A percentile compares a stretch with the other conserved stretches of the same genome.
phyloP scores from a whole-genome alignment of 2,113 vertebrate species.

The Aptenodytes patagonicus region DNA sequence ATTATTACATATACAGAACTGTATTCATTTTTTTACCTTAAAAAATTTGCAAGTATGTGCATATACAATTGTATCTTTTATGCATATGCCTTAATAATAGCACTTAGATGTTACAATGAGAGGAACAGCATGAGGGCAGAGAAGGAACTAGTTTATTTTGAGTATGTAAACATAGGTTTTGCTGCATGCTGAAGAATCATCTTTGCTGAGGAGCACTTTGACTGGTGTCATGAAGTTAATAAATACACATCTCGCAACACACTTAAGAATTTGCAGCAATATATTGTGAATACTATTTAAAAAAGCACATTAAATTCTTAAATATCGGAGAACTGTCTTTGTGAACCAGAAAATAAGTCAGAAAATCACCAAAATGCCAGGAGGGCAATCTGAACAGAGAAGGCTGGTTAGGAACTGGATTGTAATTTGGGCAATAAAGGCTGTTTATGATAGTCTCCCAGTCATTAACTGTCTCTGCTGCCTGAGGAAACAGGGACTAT shows the following conservation, averaged over 20 bases:
- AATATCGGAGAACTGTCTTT: background rate
- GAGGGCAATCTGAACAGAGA: slow-evolving; percentile 5
- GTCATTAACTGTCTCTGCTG: slow-evolving; percentile 60
- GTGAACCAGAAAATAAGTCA: background rate
- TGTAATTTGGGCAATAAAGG: slow-evolving; percentile 72
- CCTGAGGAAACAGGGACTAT: slow-evolving; percentile 64
- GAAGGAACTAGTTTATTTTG: background rate
- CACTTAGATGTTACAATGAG: background rate
- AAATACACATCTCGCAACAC: background rate
- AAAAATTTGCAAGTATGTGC: background rate
- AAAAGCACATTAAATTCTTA: background rate
- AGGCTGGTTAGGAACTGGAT: slow-evolving; percentile 47
- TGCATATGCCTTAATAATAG: background rate
- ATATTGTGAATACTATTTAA: background rate
- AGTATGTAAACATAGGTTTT: background rate
- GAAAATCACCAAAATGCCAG: slow-evolving; percentile 17
- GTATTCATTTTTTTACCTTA: background rate
- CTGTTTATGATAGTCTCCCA: slow-evolving; percentile 48
- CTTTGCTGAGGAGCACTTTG: background rate
- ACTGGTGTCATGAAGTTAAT: background rate
- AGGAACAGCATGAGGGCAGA: background rate
- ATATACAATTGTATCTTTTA: background rate
- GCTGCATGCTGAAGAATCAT: background rate
- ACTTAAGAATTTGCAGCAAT: background rate
- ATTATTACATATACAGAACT: background rate